These are phyloP conservation scores for Eremobia ochroleuca DNA, from an alignment of 2,888 invertebrate genomes.

Conservation along the genomic window DNA sequence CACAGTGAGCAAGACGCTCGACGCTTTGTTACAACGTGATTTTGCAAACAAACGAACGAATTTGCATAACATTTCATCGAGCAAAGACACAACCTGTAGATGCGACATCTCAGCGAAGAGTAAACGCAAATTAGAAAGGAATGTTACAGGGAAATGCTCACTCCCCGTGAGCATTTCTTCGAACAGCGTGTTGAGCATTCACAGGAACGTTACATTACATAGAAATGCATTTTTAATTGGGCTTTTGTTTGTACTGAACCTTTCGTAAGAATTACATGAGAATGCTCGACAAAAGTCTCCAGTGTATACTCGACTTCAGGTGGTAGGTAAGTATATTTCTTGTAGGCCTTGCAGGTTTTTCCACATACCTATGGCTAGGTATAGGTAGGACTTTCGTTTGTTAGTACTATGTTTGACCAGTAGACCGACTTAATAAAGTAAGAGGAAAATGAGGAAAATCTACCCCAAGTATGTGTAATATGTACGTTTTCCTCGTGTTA, in stretches of 20 bases:
- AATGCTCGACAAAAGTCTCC: neutral
- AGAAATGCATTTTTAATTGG: neutral
- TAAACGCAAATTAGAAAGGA: neutral
- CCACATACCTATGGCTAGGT: neutral
- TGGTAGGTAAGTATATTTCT: neutral
- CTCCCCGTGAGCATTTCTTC: neutral
- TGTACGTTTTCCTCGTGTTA: conserved; percentile 12
- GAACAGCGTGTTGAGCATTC: neutral
- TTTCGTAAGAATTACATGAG: neutral
- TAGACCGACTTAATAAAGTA: conserved; percentile 24
- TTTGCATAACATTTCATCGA: neutral
- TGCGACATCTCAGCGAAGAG: neutral
- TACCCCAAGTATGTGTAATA: conserved; percentile 23
- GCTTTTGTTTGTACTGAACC: neutral
- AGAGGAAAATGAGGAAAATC: no score
- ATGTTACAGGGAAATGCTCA: neutral
- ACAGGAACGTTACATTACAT: neutral
- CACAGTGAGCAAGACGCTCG: neutral
- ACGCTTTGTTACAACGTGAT: neutral
- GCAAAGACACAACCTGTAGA: neutral
- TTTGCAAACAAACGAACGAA: neutral
- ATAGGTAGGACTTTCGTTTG: neutral
- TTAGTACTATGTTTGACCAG: neutral
- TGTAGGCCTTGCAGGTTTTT: conserved; percentile 17
- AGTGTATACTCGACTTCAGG: neutral